These are phyloP conservation scores for Cyanoramphus novaezelandiae DNA, from an alignment of 2,113 vertebrate species.

Conservation along the genomic window DNA sequence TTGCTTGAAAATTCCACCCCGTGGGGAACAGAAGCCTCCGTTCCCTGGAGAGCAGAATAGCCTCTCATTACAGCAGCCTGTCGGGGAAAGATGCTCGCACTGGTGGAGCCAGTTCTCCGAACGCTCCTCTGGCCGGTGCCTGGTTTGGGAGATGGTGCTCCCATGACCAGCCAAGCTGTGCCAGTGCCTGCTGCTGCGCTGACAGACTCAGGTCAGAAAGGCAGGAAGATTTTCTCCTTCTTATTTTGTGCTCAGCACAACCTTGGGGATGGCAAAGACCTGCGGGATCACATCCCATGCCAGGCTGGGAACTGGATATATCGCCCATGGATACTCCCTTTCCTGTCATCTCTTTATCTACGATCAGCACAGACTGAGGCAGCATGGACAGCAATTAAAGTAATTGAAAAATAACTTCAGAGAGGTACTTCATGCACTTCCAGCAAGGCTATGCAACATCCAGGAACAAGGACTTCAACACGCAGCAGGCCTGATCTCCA, in stretches of 20 bases:
- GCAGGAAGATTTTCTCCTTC: background rate
- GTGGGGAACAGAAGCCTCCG: background rate
- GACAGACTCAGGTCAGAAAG: background rate
- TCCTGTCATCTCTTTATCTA: background rate
- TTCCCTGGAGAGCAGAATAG: background rate
- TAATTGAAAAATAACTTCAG: background rate
- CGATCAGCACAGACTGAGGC: background rate
- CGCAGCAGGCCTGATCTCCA: fast-evolving
- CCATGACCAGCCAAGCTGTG: background rate
- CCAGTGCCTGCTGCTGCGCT: fast-evolving
- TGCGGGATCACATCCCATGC: fast-evolving
- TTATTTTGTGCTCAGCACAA: background rate
- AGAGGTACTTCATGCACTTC: background rate
- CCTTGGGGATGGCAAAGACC: background rate
- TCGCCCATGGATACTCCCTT: background rate
- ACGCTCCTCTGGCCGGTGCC: background rate
- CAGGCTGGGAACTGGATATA: background rate
- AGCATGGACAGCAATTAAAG: background rate
- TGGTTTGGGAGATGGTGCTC: background rate
- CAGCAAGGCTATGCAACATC: background rate
- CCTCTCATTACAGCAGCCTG: background rate
- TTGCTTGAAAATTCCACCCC: background rate
- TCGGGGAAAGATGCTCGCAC: background rate
- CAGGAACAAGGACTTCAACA: background rate
- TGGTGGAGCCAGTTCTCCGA: background rate